Percentiles rank a stretch among this genome's conserved stretches.
Evolutionary conservation across 2,113 vertebrate genomes (phyloP).

Genomic region (Misgurnus anguillicaudatus): DNA sequence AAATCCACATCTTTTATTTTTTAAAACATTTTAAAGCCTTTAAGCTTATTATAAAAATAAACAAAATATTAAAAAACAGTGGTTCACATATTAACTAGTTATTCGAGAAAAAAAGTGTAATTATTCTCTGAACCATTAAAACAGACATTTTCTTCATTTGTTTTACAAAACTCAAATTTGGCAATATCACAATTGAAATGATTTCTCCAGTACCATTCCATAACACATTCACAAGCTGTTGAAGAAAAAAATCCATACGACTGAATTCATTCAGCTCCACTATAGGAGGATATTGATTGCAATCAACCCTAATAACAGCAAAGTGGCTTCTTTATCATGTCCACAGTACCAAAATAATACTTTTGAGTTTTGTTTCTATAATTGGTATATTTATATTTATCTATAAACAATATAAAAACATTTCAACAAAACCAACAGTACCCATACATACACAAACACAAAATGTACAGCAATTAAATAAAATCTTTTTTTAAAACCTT

Average conservation of each 20-base stretch:
- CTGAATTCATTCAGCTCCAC: too few relatives aligned
- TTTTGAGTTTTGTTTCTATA: neutral
- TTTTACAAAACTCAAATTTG: conserved; percentile 33
- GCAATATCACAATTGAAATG: conserved; percentile 33
- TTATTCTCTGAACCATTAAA: neutral
- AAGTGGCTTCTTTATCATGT: neutral
- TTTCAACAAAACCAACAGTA: neutral
- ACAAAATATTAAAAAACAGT: conserved; percentile 39
- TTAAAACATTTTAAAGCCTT: neutral
- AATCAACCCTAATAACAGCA: too few relatives aligned
- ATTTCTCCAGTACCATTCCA: conserved; percentile 8
- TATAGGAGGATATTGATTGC: too few relatives aligned
- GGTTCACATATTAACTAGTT: conserved; percentile 5
- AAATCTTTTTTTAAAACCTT: neutral
- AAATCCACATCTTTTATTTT: conserved; percentile 27
- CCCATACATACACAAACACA: neutral
- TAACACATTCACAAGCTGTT: neutral
- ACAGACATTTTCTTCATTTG: neutral
- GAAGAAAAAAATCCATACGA: neutral
- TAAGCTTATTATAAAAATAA: conserved; percentile 49
- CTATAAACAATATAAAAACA: neutral
- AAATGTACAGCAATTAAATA: neutral
- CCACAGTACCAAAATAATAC: neutral
- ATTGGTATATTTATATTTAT: neutral
- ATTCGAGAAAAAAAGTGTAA: neutral